These are phyloP conservation scores for Melanotaenia duboulayi DNA, from an alignment of 2,113 vertebrate species.

Conservation along the genomic window DNA sequence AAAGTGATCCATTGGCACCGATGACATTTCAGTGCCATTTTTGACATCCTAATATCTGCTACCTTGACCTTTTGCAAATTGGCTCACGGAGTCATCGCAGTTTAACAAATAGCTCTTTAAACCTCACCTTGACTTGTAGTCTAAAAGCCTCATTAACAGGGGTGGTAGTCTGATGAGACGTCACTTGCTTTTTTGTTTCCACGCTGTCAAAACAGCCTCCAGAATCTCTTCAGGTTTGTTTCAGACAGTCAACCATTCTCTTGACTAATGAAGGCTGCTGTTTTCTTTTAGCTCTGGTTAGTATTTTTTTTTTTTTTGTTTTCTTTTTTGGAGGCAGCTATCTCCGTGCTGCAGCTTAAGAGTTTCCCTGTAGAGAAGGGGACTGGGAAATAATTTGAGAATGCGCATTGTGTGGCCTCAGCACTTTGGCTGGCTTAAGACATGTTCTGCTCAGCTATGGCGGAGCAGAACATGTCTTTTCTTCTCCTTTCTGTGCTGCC, in stretches of 20 bases:
- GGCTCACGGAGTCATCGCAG: conserved; percentile 81
- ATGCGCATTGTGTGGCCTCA: conserved; percentile 77
- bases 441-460: conserved; percentile 59
- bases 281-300: conserved; percentile 56
- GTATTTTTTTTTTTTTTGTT: conserved; percentile 48
- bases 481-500: conserved; percentile 25
- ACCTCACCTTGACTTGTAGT: conserved; percentile 76
- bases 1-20: conserved; percentile 77
- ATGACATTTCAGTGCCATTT: conserved; percentile 84
- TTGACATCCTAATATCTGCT: conserved; percentile 80
- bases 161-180: conserved; percentile 64
- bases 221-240: conserved; percentile 46
- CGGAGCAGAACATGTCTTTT: conserved; percentile 23
- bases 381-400: conserved; percentile 74
- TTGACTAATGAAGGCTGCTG: conserved; percentile 73
- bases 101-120: conserved; percentile 75
- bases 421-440: conserved; percentile 78
- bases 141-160: conserved; percentile 79
- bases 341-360: conserved; percentile 84
- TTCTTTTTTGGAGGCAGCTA: conserved; percentile 80
- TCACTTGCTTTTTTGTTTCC: conserved; percentile 33
- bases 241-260: conserved; percentile 59
- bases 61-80: conserved; percentile 87
- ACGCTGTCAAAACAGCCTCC: conserved; percentile 27
- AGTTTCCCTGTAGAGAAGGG: conserved; percentile 83